Evolutionary conservation across 2,888 invertebrate species (phyloP), one percentile per base, ranked within the genome.

Genomic region (Apamea crenata): DNA sequence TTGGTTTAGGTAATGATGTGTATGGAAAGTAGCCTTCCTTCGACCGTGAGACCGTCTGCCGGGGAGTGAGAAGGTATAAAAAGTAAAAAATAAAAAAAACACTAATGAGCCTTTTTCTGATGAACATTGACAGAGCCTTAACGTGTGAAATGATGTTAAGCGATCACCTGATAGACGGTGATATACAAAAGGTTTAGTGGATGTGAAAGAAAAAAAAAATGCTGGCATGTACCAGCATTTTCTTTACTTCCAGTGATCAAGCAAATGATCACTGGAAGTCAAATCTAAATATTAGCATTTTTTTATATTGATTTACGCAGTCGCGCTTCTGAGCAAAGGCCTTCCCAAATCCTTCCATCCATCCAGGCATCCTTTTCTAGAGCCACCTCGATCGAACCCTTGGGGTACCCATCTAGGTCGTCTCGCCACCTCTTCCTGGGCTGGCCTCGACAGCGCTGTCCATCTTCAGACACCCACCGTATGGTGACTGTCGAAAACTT

Each of bases 1-100:
- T 32, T 70, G 65, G 61, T 82, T 70, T 70, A 73, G 67, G 71
- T 82, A 84, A 68, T 81, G 25, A 63, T 12, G n/a, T 61, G 36
- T 78, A 40, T 63, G 80, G 61, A 84, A 81, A 81, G 21, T 68
- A 21, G 67, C n/a, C 12, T 63, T 18, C 21, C 12, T 68, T 16
- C 16, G 47, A 63, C 29, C 70, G 71, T 82, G 84, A 21, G 78
- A 83, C 40, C 12, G 25, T 29, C 21, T 16, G 40, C 10, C 6
- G 14, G n/a, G 16, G n/a, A 59, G 18, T 29, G 16, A 56, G 2
- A 29, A 29, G 10, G 1, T 16, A 18, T 25, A 18, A n/a, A 18
- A 44, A 14, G 29, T 47, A 29, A 69, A 69, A 47, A 5, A 36
- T 25, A 25, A 70, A 53, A 70, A 25, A 32, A 36, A 53, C 25